Evolutionary conservation across 2,797 vertebrate species (phyloP), one percentile per base, ranked within the genome.

Genomic region (Hyperoplus lanceolatus): DNA sequence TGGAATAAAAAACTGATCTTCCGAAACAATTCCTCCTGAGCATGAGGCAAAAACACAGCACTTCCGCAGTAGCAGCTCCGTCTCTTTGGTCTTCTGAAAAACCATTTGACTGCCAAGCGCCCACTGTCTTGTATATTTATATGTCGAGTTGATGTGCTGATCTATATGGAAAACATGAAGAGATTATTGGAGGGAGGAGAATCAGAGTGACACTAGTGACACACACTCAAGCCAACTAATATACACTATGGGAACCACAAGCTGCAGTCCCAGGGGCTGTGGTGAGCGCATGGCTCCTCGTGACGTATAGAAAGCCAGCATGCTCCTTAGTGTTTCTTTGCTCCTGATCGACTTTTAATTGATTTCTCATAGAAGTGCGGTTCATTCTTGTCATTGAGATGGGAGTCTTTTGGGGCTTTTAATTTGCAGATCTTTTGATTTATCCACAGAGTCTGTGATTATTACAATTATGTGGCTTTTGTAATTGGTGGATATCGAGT

Each of bases 381-480:
- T 88, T 75, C 68, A 56, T 70, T 86, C 78, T 89, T 90, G 85
- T 91, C 87, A 82, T 62, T 81, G 53, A 81, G 70, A 84, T 57
- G 72, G 29, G 73, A 79, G 77, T 57, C 79, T 79, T 87, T 82
- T 21, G 29, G 36, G 81, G 61, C 72, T 92, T 92, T 83, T 90
- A 85, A 90, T 91, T 91, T 85, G 78, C 74, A 85, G 77, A 85
- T 91, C 89, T 87, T 85, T 88, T 90, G 88, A 93, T 92, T 93
- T 87, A 89, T 88, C 79, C 92, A 62, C 15, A 0, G 0, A 70
- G 65, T 89, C 83, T 92, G 82, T 92, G 88, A 92, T 94, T 91
- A 93, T 89, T 91, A 77, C 79, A 92, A 90, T 92, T 92, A 89
- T 92, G 92, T 90, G 90, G 91, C 77, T 90, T 90, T 71, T 83